These are phyloP conservation scores for Archegozetes longisetosus DNA, from an alignment of 1,140 invertebrate species.

Conservation along the genomic window DNA sequence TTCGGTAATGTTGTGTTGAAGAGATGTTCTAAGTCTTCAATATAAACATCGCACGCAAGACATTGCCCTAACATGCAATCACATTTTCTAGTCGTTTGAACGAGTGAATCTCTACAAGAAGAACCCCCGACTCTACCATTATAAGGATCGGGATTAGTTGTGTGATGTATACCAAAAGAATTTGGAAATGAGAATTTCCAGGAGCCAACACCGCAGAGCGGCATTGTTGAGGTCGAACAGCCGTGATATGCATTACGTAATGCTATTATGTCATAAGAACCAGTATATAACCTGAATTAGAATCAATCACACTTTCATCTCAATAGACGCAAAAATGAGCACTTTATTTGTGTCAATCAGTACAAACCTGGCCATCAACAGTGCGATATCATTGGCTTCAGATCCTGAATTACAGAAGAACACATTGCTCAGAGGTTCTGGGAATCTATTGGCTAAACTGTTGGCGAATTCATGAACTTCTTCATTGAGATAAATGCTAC, in stretches of 20 bases:
- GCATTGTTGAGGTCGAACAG: constrained; percentile 61
- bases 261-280: constrained; percentile 65
- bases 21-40: constrained; percentile 59
- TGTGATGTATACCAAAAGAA: constrained; percentile 61
- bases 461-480: constrained; percentile 78
- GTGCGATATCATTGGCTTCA: constrained; percentile 88
- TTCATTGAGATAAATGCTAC: constrained; percentile 75
- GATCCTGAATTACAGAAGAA: constrained; percentile 88
- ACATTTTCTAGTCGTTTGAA: constrained; percentile 50
- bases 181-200: constrained; percentile 60
- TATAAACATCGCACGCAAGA: constrained; percentile 54
- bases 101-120: constrained; percentile 65
- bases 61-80: constrained; percentile 45
- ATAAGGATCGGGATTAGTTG: constrained; percentile 79
- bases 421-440: constrained; percentile 51
- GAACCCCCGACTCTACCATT: constrained; percentile 72
- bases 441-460: constrained; percentile 59
- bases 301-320: constrained; percentile 76
- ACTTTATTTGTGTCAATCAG: too few relatives aligned
- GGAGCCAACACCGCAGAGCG: constrained; percentile 55
- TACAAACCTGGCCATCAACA: constrained; percentile 53
- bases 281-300: constrained; percentile 61
- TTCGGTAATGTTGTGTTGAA: constrained; percentile 56
- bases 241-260: constrained; percentile 79
- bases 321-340: too few relatives aligned